Evolutionary conservation across 2,113 vertebrate species (phyloP).

Genomic region (Platysternon megacephalum): DNA sequence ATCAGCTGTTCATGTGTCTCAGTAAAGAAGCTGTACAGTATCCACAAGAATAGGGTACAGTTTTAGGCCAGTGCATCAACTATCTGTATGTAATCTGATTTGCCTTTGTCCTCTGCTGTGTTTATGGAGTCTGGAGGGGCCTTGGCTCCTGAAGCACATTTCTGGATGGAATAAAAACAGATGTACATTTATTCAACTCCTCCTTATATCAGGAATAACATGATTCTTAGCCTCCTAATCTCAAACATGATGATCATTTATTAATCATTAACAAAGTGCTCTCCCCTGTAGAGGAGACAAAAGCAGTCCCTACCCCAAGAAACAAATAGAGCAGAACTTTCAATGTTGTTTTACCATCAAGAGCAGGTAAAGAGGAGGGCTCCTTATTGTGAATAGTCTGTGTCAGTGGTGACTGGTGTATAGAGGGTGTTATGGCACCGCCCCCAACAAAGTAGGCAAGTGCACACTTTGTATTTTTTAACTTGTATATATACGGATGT

Average conservation of each 20-base stretch:
- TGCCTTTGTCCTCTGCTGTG: neutral
- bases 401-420: neutral
- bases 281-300: neutral
- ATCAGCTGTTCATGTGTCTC: neutral
- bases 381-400: neutral
- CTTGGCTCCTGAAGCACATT: accelerated
- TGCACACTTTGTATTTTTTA: neutral
- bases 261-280: neutral
- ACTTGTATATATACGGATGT: neutral
- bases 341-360: neutral
- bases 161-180: neutral
- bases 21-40: accelerated
- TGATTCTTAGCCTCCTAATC: neutral
- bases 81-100: accelerated
- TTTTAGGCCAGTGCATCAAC: neutral
- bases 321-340: neutral
- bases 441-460: neutral
- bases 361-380: neutral
- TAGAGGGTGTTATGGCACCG: neutral
- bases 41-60: neutral
- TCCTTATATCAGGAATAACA: neutral
- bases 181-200: neutral
- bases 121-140: neutral
- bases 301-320: neutral
- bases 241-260: neutral